Percentiles rank a stretch among this genome's conserved stretches.
Conservation (phyloP, 2,113 vertebrate genomes). For the Pedionomus torquatus region DNA sequence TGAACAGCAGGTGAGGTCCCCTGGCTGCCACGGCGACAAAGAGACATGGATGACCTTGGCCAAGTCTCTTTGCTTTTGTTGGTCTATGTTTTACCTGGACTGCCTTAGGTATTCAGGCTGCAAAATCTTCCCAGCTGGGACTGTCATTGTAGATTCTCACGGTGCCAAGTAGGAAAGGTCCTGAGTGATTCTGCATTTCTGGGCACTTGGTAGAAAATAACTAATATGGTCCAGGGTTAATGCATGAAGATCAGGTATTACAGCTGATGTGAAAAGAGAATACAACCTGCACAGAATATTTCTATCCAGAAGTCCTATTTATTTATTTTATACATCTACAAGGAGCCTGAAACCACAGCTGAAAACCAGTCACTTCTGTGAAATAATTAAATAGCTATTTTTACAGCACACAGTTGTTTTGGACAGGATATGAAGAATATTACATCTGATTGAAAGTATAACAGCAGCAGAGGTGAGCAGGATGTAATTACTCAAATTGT, state of each 20-base stretch:
- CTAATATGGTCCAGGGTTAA: background rate
- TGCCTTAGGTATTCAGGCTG: constrained; percentile 14
- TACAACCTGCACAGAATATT: background rate
- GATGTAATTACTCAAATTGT: constrained; percentile 37
- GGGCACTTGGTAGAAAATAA: background rate
- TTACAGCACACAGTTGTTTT: constrained; percentile 20
- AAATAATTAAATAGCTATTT: constrained; percentile 35
- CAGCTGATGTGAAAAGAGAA: background rate
- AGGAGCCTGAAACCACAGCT: background rate
- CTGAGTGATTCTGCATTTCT: background rate
- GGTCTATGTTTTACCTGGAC: background rate
- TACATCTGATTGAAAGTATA: constrained; percentile 32
- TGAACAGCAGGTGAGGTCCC: background rate
- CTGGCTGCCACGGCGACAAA: background rate
- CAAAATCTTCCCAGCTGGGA: constrained; percentile 10
- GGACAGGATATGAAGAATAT: constrained; percentile 37
- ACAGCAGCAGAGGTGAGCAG: constrained; percentile 44
- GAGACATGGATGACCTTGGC: background rate
- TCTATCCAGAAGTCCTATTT: background rate
- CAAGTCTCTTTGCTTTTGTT: background rate
- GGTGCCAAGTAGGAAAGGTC: background rate
- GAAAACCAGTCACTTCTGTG: background rate
- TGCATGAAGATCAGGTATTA: background rate
- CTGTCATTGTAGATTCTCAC: background rate
- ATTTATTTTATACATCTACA: constrained; percentile 5